Evolutionary conservation across 1,140 invertebrate genomes (phyloP).

Genomic region (Diorhabda sublineata): DNA sequence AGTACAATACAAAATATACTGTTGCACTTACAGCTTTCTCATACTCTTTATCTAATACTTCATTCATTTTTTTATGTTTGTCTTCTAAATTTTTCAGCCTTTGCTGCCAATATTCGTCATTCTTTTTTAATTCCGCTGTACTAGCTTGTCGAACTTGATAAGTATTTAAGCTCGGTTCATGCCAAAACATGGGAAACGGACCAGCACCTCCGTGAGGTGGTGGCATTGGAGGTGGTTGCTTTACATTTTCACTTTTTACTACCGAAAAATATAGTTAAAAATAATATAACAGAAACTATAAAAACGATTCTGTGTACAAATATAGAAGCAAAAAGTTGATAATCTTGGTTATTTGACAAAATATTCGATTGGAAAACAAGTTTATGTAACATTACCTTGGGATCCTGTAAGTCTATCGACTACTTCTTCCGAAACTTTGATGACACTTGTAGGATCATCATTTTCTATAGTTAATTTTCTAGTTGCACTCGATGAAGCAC

Average conservation of each 20-base stretch:
- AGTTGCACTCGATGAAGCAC: slow-evolving; percentile 40
- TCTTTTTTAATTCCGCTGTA: slow-evolving; percentile 42
- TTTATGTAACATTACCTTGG: slow-evolving; percentile 32
- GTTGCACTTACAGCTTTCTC: slow-evolving; percentile 47
- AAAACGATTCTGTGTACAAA: too few species aligned
- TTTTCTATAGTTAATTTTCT: slow-evolving; percentile 47
- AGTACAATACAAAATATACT: not conserved
- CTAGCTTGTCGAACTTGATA: slow-evolving; percentile 44
- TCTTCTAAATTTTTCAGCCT: slow-evolving; percentile 51
- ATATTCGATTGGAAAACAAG: not conserved
- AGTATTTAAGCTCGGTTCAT: slow-evolving; percentile 43
- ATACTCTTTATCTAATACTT: slow-evolving; percentile 52
- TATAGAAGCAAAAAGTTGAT: too few species aligned
- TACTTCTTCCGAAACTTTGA: slow-evolving; percentile 46
- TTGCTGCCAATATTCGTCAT: slow-evolving; percentile 53
- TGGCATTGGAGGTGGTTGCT: slow-evolving; percentile 7
- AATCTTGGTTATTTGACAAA: too few species aligned
- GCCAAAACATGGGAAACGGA: slow-evolving; percentile 32
- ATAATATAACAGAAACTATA: too few species aligned
- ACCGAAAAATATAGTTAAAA: slow-evolving; percentile 10
- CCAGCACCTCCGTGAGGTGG: slow-evolving; percentile 4
- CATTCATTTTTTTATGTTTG: slow-evolving; percentile 49
- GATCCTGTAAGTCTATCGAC: slow-evolving; percentile 41
- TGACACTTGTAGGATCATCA: slow-evolving; percentile 44
- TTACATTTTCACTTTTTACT: slow-evolving; percentile 22